These are phyloP conservation scores for Silurus meridionalis DNA, from an alignment of 2,113 vertebrate species.

Conservation along the genomic window DNA sequence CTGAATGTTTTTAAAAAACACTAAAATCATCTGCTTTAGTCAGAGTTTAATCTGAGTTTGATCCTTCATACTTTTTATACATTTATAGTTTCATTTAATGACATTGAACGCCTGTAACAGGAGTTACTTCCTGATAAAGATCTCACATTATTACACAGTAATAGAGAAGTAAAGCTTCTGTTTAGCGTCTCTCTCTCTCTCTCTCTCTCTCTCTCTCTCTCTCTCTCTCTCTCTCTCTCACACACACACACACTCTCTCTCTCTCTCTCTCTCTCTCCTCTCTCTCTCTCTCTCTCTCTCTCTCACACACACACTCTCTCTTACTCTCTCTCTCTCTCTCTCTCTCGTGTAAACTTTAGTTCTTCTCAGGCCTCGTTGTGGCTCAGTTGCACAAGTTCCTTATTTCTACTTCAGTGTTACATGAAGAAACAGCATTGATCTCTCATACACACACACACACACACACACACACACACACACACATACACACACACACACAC, in stretches of 20 bases:
- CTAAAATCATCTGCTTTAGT: not conserved
- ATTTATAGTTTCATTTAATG: not conserved
- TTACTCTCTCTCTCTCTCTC: not conserved
- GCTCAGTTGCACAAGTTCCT: constrained; percentile 44
- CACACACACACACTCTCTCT: too few species aligned
- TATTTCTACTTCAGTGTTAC: constrained; percentile 1
- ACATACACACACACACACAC: too few species aligned
- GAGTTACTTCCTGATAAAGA: not conserved
- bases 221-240: not conserved
- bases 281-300: not conserved
- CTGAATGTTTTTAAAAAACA: not conserved
- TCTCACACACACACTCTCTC: too few species aligned
- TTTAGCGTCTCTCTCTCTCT: not conserved
- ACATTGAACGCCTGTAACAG: not conserved
- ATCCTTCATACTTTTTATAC: not conserved
- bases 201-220: not conserved
- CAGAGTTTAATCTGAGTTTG: not conserved
- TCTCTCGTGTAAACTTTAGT: constrained; percentile 48
- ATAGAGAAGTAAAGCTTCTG: not conserved
- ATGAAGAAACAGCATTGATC: not conserved
- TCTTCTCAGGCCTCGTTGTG: constrained; percentile 43
- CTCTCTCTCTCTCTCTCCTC: constrained; percentile 22
- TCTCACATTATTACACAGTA: not conserved
- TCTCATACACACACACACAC: not conserved
- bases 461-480: too few species aligned